phyloP scores from a whole-genome alignment of 1,140 invertebrate genomes.

The Magallana angulata region DNA sequence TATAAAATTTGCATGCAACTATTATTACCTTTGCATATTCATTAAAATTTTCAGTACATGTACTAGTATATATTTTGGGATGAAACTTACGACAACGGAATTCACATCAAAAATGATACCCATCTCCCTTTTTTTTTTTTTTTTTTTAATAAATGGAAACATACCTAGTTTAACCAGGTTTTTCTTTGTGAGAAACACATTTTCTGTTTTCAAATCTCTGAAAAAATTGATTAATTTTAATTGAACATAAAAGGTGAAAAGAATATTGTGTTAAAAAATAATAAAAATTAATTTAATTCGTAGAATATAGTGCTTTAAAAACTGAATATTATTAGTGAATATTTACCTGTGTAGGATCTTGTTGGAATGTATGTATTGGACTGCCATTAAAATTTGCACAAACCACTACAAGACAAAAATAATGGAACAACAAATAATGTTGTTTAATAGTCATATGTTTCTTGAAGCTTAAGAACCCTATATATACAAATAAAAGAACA shows the following conservation, averaged over 20 bases:
- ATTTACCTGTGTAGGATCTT: slow-evolving; percentile 77
- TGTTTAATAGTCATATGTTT: not conserved
- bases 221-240: slow-evolving; percentile 40
- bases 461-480: no score
- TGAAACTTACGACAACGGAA: no score
- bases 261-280: no score
- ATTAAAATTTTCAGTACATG: no score
- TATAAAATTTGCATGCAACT: no score
- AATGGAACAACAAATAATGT: not conserved
- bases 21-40: no score
- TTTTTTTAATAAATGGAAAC: slow-evolving; percentile 23
- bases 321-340: not conserved
- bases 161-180: slow-evolving; percentile 77
- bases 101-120: no score
- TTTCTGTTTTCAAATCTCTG: slow-evolving; percentile 78
- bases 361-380: slow-evolving; percentile 78
- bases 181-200: slow-evolving; percentile 78
- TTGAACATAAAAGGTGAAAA: not conserved
- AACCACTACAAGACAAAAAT: slow-evolving; percentile 73
- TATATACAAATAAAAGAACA: no score
- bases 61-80: no score
- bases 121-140: no score
- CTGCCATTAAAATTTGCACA: slow-evolving; percentile 78
- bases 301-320: not conserved
- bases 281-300: no score